phyloP scores from a whole-genome alignment of 2,113 vertebrate species.

The Sturnus vulgaris region DNA sequence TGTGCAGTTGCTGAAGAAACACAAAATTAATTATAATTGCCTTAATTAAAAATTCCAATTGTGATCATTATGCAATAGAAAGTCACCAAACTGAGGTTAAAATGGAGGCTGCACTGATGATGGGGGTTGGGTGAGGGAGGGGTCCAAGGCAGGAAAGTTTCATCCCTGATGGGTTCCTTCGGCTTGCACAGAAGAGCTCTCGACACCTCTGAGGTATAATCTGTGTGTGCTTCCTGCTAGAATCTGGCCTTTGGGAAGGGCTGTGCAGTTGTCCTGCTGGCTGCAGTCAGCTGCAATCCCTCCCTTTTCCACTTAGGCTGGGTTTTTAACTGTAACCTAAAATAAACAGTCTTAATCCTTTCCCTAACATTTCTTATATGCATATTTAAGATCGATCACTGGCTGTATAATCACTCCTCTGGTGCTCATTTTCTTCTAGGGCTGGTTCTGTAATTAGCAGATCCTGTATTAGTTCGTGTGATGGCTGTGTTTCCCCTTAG shows the following conservation, averaged over 20 bases:
- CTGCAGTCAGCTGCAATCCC: accelerated
- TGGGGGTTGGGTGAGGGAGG: not conserved
- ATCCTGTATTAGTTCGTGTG: not conserved
- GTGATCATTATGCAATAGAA: not conserved
- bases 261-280: not conserved
- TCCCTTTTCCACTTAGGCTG: not conserved
- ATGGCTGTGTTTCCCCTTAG: accelerated
- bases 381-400: not conserved
- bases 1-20: not conserved
- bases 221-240: not conserved
- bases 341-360: not conserved
- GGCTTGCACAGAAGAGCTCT: not conserved
- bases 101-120: not conserved
- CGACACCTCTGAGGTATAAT: not conserved
- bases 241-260: not conserved
- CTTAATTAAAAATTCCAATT: not conserved
- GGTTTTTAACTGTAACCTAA: not conserved
- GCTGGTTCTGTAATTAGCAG: not conserved
- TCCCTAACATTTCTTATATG: not conserved
- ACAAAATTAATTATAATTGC: not conserved
- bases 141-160: not conserved
- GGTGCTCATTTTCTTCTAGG: not conserved
- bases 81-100: not conserved
- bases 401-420: not conserved
- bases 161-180: not conserved